A percentile compares a stretch with the other conserved stretches of the same genome.
Conservation (phyloP, 2,113 vertebrate genomes). For the Uria lomvia region DNA sequence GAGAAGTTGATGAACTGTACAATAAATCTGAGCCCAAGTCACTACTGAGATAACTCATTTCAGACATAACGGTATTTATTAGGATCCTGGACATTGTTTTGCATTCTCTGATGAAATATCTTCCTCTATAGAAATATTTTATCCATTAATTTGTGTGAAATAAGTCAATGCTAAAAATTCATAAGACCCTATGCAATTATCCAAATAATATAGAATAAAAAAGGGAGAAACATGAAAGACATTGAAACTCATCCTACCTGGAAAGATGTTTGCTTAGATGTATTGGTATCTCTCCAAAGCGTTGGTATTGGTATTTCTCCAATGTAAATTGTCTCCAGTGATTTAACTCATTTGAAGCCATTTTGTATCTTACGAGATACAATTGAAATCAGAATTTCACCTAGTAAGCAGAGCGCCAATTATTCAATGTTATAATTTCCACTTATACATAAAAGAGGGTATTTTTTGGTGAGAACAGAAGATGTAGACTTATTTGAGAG, state of each 20-base stretch:
- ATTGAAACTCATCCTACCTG: not conserved
- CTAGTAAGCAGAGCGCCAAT: not conserved
- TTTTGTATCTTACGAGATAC: not conserved
- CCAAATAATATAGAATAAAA: not conserved
- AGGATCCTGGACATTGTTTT: slow-evolving; percentile 72
- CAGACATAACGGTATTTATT: slow-evolving; percentile 82
- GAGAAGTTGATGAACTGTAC: slow-evolving; percentile 99
- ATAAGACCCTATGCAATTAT: not conserved
- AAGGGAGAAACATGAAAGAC: not conserved
- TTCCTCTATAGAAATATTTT: slow-evolving; percentile 39
- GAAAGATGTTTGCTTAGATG: not conserved
- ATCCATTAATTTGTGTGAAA: slow-evolving; percentile 24
- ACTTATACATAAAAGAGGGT: not conserved
- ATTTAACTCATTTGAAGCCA: not conserved
- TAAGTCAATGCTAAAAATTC: not conserved
- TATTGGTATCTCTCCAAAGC: not conserved
- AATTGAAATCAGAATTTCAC: not conserved
- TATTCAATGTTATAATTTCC: not conserved
- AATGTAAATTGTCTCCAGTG: not conserved
- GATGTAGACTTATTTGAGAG: not conserved
- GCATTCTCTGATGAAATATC: slow-evolving; percentile 57
- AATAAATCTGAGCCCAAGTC: slow-evolving; percentile 92
- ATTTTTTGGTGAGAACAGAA: not conserved
- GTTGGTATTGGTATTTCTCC: not conserved
- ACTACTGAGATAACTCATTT: slow-evolving; percentile 89